Conservation (phyloP, 1,140 invertebrate genomes). For the Hirudo medicinalis region DNA sequence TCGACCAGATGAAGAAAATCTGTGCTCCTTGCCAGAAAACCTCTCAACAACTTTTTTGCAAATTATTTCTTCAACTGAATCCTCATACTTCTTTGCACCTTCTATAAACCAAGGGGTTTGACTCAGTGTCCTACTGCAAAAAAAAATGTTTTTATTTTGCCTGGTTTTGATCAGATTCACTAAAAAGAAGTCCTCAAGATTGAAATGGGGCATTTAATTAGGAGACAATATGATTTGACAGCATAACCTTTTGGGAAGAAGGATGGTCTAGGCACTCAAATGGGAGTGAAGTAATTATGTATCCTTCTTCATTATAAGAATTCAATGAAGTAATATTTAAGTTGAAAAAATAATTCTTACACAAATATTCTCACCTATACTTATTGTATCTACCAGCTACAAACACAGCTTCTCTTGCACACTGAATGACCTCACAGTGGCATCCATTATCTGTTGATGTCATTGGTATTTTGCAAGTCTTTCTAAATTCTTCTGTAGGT, state of each 20-base stretch:
- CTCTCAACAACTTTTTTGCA: constrained; percentile 40
- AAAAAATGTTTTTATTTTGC: background rate
- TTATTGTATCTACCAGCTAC: constrained; percentile 67
- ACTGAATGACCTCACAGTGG: constrained; percentile 30
- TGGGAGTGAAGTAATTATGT: background rate
- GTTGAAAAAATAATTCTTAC: background rate
- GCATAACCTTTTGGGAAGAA: background rate
- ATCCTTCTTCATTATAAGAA: too few relatives aligned
- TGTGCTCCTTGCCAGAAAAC: constrained; percentile 41
- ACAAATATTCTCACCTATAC: constrained; percentile 35
- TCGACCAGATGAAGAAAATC: constrained; percentile 73
- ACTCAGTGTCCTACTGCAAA: constrained; percentile 57
- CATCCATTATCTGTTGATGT: constrained; percentile 24
- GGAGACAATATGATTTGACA: background rate
- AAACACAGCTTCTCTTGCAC: constrained; percentile 34
- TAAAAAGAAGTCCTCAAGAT: background rate
- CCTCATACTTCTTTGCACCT: constrained; percentile 62
- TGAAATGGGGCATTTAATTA: background rate
- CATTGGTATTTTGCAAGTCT: constrained; percentile 28
- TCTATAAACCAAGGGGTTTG: constrained; percentile 88
- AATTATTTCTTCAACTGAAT: constrained; percentile 81
- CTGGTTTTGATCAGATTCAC: background rate
- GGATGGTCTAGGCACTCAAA: too few relatives aligned
- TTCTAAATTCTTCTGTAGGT: constrained; percentile 28
- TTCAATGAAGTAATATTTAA: background rate